Conservation (phyloP, 2,113 vertebrate genomes). For the Bubalus kerabau region DNA sequence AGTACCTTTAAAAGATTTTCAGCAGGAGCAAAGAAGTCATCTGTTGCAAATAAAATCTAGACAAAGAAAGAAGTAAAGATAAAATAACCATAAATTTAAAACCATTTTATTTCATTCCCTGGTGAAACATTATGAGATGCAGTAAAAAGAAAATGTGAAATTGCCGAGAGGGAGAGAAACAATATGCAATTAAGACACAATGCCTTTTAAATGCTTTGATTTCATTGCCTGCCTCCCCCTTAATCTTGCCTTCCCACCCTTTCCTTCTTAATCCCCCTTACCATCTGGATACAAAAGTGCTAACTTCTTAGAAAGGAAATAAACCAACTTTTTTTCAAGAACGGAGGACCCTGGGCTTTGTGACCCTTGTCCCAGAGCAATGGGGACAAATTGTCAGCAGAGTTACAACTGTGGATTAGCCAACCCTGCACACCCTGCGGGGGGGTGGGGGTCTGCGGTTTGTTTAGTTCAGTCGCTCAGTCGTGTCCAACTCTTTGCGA, state of each 20-base stretch:
- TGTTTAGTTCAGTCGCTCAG: background rate
- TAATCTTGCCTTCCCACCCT: background rate
- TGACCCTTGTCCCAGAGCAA: background rate
- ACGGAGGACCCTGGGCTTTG: background rate
- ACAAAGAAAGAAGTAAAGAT: constrained; percentile 22
- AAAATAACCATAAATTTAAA: background rate
- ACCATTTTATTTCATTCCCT: background rate
- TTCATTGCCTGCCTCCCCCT: background rate
- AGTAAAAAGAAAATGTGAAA: background rate
- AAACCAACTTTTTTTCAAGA: background rate
- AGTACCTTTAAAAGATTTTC: constrained; percentile 72
- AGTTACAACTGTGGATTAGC: background rate
- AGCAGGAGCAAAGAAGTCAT: constrained; percentile 67
- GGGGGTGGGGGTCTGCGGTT: background rate
- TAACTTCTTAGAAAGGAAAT: background rate
- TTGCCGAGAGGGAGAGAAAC: background rate
- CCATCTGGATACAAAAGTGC: background rate
- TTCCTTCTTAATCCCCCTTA: background rate
- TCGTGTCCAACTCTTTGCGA: fast-evolving
- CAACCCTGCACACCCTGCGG: fast-evolving
- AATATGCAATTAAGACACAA: fast-evolving
- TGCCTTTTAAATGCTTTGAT: background rate
- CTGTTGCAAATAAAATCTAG: constrained; percentile 66
- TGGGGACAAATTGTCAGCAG: fast-evolving
- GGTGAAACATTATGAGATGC: background rate